Evolutionary conservation across 2,888 invertebrate species (phyloP).

Genomic region (Xiphydria camelus): DNA sequence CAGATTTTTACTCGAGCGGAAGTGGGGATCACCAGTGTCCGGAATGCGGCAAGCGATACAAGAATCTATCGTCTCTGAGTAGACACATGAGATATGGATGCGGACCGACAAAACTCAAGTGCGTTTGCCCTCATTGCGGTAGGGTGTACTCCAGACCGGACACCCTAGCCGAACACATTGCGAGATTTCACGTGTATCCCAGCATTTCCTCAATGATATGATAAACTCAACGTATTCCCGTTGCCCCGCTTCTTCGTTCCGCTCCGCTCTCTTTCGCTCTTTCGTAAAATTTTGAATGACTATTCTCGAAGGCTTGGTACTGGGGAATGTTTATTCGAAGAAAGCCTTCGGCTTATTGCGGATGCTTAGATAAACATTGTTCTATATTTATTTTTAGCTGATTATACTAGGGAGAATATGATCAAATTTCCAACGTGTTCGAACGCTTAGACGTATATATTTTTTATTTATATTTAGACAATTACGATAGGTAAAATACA

Average conservation of each 20-base stretch:
- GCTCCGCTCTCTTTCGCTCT: not conserved
- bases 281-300: not conserved
- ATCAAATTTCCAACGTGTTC: too few species aligned
- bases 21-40: constrained; percentile 35
- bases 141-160: constrained; percentile 45
- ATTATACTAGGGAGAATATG: too few species aligned
- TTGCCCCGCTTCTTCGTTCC: not conserved
- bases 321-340: too few species aligned
- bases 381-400: too few species aligned
- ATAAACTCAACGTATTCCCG: constrained; percentile 6
- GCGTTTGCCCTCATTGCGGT: constrained; percentile 43
- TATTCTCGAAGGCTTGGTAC: too few species aligned
- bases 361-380: too few species aligned
- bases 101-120: constrained; percentile 42
- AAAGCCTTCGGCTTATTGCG: too few species aligned
- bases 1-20: constrained; percentile 33
- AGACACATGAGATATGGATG: constrained; percentile 51
- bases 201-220: constrained; percentile 23
- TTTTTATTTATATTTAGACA: too few species aligned
- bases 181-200: constrained; percentile 28
- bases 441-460: too few species aligned
- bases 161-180: constrained; percentile 43
- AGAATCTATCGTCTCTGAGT: constrained; percentile 46
- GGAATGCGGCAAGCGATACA: constrained; percentile 45
- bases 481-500: too few species aligned